Conservation (phyloP, 1,140 invertebrate genomes). For the Microplitis mediator region DNA sequence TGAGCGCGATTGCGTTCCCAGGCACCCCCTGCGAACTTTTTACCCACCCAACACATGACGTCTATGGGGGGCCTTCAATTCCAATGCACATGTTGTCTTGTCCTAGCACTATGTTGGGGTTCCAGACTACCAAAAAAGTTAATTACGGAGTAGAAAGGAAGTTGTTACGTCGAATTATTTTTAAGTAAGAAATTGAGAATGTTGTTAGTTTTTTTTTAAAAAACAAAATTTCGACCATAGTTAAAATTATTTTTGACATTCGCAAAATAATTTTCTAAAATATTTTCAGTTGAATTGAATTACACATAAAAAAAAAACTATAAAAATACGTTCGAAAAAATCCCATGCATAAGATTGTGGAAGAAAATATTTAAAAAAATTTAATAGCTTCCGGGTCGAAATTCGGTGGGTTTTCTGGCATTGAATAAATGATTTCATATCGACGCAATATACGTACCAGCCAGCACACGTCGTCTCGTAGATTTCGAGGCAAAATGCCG, state of each 20-base stretch:
- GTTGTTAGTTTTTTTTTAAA: not conserved
- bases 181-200: too few species aligned
- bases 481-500: not conserved
- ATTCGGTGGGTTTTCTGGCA: conserved; percentile 14
- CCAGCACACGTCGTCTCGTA: conserved; percentile 2
- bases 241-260: not conserved
- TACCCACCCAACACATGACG: conserved; percentile 45
- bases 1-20: conserved; percentile 52
- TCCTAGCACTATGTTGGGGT: conserved; percentile 13
- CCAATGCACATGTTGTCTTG: conserved; percentile 46
- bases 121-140: too few species aligned
- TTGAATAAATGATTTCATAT: conserved; percentile 12
- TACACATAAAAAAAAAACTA: too few species aligned
- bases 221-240: not conserved
- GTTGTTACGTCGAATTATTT: too few species aligned
- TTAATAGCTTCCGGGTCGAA: not conserved
- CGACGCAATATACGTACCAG: not conserved
- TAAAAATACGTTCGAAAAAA: too few species aligned
- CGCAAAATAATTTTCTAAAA: too few species aligned
- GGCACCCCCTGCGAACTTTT: conserved; percentile 53
- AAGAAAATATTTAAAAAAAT: not conserved
- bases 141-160: too few species aligned
- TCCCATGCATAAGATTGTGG: not conserved
- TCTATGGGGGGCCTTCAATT: conserved; percentile 42
- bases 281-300: too few species aligned